These are phyloP conservation scores for Myrmophylax atrothorax DNA, from an alignment of 2,113 vertebrate genomes.

Conservation along the genomic window DNA sequence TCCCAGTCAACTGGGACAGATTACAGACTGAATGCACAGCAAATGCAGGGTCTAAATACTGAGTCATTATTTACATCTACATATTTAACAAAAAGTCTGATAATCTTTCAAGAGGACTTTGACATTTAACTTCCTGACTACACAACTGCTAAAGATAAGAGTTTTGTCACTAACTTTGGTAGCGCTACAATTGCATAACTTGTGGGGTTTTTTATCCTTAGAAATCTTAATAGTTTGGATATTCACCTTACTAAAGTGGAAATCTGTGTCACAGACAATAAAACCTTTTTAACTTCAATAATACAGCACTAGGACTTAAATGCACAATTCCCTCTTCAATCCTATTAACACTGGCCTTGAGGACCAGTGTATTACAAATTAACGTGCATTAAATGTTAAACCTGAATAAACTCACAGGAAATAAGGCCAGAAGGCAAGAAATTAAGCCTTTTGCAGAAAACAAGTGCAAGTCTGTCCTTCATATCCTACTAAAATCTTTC, in stretches of 20 bases:
- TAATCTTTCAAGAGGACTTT: background rate
- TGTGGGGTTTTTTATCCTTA: background rate
- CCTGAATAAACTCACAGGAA: background rate
- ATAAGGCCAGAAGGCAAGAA: background rate
- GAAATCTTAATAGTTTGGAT: background rate
- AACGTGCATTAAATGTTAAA: background rate
- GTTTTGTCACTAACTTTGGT: background rate
- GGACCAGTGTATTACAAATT: background rate
- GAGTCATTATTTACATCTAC: background rate
- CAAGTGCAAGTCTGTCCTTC: background rate
- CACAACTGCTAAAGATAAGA: background rate
- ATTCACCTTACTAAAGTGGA: background rate
- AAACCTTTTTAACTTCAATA: background rate
- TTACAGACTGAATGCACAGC: background rate
- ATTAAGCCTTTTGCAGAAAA: background rate
- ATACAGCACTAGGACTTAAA: background rate
- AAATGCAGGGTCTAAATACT: background rate
- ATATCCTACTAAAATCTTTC: background rate
- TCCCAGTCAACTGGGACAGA: background rate
- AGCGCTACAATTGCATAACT: background rate
- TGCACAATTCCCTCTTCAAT: background rate
- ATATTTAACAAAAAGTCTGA: background rate
- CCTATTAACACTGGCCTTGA: background rate
- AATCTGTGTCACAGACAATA: background rate
- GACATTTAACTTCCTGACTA: background rate